Base-by-base conservation (phyloP, 2,888 invertebrate genomes). In the Fissipunctia ypsillon region DNA sequence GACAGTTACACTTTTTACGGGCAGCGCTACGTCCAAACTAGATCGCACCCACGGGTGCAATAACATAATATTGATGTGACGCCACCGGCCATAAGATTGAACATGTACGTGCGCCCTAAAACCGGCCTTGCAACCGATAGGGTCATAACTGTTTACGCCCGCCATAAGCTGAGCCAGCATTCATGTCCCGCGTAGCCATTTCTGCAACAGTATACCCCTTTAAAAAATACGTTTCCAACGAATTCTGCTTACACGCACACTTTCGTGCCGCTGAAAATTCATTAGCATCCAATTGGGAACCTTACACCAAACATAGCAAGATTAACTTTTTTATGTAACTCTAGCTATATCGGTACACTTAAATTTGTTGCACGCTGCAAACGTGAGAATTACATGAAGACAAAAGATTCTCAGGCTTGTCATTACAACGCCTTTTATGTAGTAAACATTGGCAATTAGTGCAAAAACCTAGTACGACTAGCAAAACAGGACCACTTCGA, bases 101-200 rank as follows among this genome's bases (percentile, higher is more conserved):
- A 78, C 75, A 79, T 80, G 78, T 74, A 77, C 66, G 68, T 63
- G 57, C 28, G 66, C 69, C 79, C 81, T 88, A 80, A 85, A 87
- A 85, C 80, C 80, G 76, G 83, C 78, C 79, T 85, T 84, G 83
- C 84, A 87, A 84, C 85, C 86, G 80, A 88, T 84, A 85, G 83
- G 87, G 85, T 75, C 74, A 86, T 90, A 87, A 89, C 89, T 88
- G 90, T 90, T 90, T 89, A 88, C 86, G 84, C 76, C 70, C 81
- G 83, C 86, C 83, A 89, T 89, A 89, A 89, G 90, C 92, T 90
- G 91, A 91, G 82, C 83, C 79, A 81, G 91, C 91, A 87, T 86
- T 88, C 87, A 85, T 81, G 89, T 84, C 83, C 83, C 86, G 82
- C 83, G 81, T 85, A 87, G 83, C 85, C 87, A 85, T 84, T 78